phyloP scores from a whole-genome alignment of 2,888 invertebrate genomes.

The Drosophila infuscata region DNA sequence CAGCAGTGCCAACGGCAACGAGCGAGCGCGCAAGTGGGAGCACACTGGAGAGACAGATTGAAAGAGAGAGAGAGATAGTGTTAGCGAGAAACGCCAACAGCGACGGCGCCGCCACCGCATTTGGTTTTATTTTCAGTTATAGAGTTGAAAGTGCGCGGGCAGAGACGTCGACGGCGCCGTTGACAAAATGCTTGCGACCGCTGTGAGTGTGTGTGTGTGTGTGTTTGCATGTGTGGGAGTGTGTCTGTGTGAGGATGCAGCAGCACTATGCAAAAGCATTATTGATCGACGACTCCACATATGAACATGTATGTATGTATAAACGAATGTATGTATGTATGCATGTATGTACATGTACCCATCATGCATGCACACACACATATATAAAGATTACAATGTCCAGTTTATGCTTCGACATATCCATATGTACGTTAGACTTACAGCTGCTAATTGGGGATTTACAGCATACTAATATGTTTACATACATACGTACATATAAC shows the following conservation, averaged over 20 bases:
- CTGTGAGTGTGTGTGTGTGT: constrained; percentile 4
- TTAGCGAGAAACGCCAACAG: constrained; percentile 9
- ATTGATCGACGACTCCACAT: constrained; percentile 19
- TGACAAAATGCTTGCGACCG: constrained; percentile 53
- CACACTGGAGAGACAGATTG: constrained; percentile 16
- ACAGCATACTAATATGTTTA: not conserved
- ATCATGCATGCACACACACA: not conserved
- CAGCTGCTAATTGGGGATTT: constrained; percentile 2
- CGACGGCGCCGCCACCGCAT: constrained; percentile 51
- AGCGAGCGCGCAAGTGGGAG: constrained; percentile 42
- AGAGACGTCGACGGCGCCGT: constrained; percentile 43
- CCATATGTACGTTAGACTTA: not conserved
- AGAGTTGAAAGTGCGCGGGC: constrained; percentile 61
- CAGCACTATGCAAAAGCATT: constrained; percentile 36
- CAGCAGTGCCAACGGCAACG: constrained; percentile 9
- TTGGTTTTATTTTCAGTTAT: constrained; percentile 71
- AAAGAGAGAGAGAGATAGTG: constrained; percentile 22
- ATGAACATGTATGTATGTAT: not conserved
- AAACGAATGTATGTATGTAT: not conserved
- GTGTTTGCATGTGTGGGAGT: not conserved
- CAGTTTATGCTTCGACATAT: not conserved
- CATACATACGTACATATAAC: not conserved
- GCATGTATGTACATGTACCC: not conserved
- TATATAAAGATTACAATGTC: not conserved
- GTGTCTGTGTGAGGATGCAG: constrained; percentile 15